Evolutionary conservation across 2,888 invertebrate species (phyloP), one percentile per base, ranked within the genome.

Genomic region (Caenorhabditis sp.): DNA sequence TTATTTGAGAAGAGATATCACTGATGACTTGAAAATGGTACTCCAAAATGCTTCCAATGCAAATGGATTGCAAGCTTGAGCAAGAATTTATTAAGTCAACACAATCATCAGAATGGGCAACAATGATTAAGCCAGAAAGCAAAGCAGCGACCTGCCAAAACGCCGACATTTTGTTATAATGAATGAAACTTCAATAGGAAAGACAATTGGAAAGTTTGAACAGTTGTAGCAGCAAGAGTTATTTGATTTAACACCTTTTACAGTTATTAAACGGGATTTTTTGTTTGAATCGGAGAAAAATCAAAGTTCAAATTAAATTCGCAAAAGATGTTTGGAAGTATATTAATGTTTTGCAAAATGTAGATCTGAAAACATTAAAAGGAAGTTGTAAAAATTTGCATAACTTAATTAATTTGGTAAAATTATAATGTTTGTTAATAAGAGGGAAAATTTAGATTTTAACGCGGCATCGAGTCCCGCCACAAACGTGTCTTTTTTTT

Each of bases 1-100:
- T 71, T 22, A 83, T 22, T 60, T 83, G 78, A 11, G 60, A 44
- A 1, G 80, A 56, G 0, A 85, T 5, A 11, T 60, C 50, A 9
- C 15, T 55, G 8, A 85, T 64, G 18, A 72, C 67, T 18, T 69
- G 35, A 15, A 81, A 68, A 22, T 85, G 82, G 55, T 82, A 71
- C n/a, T 68, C 44, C 0, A 85, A 58, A 32, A 85, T 69, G 40
- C 78, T 76, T 15, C 76, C 85, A 53, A 82, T 80, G 28, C 85
- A 85, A 20, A 85, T 74, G 3, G 80, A 28, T 55, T 80, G 68
- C 22, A 85, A 60, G 22, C 28, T 40, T 0, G 64, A 70, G 50
- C 85, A 85, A 5, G 58, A 51, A 15, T 20, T 6, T 44, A 84
- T 40, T 22, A 82, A 55, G 68, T 84, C 84, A 0, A 53, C 70